These are phyloP conservation scores for Epinephelus coioides DNA, from an alignment of 2,797 vertebrate species.

Conservation along the genomic window DNA sequence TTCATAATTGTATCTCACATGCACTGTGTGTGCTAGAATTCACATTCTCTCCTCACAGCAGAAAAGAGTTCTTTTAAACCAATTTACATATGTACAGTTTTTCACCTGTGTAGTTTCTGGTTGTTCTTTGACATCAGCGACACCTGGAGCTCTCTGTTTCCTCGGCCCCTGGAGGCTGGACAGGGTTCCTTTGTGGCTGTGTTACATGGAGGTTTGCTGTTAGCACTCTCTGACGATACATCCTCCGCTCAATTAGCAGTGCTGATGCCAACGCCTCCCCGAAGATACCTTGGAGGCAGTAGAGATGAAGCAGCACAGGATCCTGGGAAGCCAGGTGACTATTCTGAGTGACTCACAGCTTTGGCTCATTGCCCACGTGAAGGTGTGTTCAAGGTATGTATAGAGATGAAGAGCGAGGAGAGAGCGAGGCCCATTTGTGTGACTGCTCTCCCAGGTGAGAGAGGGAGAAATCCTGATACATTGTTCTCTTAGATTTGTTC, in stretches of 20 bases:
- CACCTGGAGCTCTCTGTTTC: background rate
- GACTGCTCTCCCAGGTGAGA: constrained; percentile 25
- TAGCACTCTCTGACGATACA: constrained; percentile 34
- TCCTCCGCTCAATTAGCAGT: constrained; percentile 57
- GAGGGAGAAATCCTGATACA: constrained; percentile 32
- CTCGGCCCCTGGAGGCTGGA: constrained; percentile 20
- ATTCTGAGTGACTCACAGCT: constrained; percentile 58
- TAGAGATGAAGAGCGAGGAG: constrained; percentile 17
- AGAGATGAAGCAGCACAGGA: constrained; percentile 38
- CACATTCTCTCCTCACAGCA: background rate
- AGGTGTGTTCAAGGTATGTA: constrained; percentile 14
- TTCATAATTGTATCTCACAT: background rate
- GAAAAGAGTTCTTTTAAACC: background rate
- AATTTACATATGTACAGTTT: background rate
- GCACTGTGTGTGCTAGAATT: background rate
- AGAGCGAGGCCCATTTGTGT: constrained; percentile 24
- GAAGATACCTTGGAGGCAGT: constrained; percentile 39
- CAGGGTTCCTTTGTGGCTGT: constrained; percentile 34
- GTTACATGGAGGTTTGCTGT: constrained; percentile 34
- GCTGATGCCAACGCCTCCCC: constrained; percentile 31
- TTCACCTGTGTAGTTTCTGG: background rate
- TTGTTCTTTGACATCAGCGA: background rate
- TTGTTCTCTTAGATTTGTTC: constrained; percentile 10
- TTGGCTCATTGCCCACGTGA: constrained; percentile 52
- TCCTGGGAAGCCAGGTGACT: constrained; percentile 38